Evolutionary conservation across 2,797 vertebrate genomes (phyloP).

Genomic region (Borostomias antarcticus): DNA sequence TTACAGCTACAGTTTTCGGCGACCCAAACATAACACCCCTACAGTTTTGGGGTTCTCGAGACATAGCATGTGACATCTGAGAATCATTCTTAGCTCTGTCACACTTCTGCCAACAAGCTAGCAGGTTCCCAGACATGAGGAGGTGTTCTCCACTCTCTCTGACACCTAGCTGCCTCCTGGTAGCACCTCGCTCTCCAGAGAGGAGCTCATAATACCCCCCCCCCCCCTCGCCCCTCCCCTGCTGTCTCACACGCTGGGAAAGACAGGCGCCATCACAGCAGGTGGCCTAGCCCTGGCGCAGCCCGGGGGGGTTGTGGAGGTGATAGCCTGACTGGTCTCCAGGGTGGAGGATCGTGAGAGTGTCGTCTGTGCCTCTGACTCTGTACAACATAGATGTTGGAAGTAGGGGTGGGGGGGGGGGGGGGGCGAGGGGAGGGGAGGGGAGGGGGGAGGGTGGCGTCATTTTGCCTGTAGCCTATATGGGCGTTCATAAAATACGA

Average conservation of each 20-base stretch:
- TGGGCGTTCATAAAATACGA: too few relatives aligned
- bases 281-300: conserved; percentile 36
- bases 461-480: too few relatives aligned
- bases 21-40: too few relatives aligned
- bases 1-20: too few relatives aligned
- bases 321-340: conserved; percentile 13
- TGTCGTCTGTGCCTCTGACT: too few relatives aligned
- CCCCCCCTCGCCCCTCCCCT: conserved; percentile 50
- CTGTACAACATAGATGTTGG: too few relatives aligned
- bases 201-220: conserved; percentile 52
- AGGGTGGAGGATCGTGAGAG: too few relatives aligned
- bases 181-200: conserved; percentile 38
- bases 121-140: conserved; percentile 38
- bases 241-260: conserved; percentile 40
- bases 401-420: too few relatives aligned
- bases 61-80: conserved; percentile 36
- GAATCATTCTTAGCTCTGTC: conserved; percentile 11
- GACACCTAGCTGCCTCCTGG: conserved; percentile 32
- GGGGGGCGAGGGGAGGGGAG: too few relatives aligned
- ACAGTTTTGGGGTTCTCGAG: too few relatives aligned
- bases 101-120: conserved; percentile 40
- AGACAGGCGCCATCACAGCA: conserved; percentile 41
- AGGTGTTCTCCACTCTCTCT: conserved; percentile 48
- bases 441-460: too few relatives aligned
- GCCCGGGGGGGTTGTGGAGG: conserved; percentile 15